phyloP scores from a whole-genome alignment of 2,888 invertebrate species.

The Diachrysia chrysitis region DNA sequence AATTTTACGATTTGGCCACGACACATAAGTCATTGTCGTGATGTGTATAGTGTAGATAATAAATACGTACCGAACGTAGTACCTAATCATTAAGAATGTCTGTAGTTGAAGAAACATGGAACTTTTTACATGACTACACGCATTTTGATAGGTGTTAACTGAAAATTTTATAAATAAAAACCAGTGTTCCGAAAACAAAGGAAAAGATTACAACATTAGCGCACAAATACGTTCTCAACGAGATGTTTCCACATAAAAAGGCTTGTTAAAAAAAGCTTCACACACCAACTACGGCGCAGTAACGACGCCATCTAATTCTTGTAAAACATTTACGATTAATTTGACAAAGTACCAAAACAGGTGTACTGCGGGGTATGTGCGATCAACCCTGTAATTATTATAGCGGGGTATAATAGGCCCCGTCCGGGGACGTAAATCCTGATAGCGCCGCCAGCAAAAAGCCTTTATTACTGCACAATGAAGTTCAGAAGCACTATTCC shows the following conservation, averaged over 20 bases:
- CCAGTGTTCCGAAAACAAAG: neutral
- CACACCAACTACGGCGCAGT: constrained; percentile 4
- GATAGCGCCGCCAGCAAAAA: constrained; percentile 54
- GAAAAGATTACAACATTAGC: neutral
- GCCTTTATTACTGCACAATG: constrained; percentile 9
- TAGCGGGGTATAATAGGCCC: constrained; percentile 57
- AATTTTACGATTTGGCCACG: too few relatives aligned
- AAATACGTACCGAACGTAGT: too few relatives aligned
- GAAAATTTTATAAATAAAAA: neutral
- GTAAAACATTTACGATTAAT: constrained; percentile 41
- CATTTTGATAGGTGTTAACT: too few relatives aligned
- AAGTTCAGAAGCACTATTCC: constrained; percentile 8
- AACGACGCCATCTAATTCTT: constrained; percentile 28
- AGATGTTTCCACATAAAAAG: neutral
- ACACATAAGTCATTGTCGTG: too few relatives aligned
- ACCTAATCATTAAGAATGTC: too few relatives aligned
- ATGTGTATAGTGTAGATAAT: too few relatives aligned
- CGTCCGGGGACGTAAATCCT: constrained; percentile 48
- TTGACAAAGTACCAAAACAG: constrained; percentile 41
- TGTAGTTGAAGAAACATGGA: too few relatives aligned
- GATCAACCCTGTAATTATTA: constrained; percentile 63
- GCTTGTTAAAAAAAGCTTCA: neutral
- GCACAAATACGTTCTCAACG: neutral
- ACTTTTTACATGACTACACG: too few relatives aligned
- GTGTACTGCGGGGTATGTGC: constrained; percentile 48